phyloP scores from a whole-genome alignment of 2,888 invertebrate species.

The Nymphalis urticae region DNA sequence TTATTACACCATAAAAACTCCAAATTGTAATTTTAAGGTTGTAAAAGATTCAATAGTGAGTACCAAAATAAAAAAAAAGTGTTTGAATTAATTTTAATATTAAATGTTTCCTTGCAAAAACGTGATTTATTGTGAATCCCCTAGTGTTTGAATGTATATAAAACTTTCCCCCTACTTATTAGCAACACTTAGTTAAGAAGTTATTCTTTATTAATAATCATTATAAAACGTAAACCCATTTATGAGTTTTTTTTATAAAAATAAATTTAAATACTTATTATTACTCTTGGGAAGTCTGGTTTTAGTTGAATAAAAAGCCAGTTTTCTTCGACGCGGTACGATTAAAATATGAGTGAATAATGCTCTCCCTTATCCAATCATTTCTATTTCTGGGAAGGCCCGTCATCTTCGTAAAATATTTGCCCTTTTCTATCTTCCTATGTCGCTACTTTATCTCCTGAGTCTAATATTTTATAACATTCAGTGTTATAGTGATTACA shows the following conservation, averaged over 20 bases:
- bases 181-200: too few relatives aligned
- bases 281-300: too few relatives aligned
- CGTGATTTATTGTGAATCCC: neutral
- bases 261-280: too few relatives aligned
- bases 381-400: constrained; percentile 35
- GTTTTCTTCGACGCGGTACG: too few relatives aligned
- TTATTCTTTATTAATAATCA: too few relatives aligned
- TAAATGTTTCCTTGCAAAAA: constrained; percentile 16
- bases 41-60: neutral
- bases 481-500: constrained; percentile 23
- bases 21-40: neutral
- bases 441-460: constrained; percentile 33
- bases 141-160: too few relatives aligned
- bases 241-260: too few relatives aligned
- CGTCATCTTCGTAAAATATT: constrained; percentile 41
- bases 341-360: too few relatives aligned
- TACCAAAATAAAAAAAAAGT: constrained; percentile 3
- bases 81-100: neutral
- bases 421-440: constrained; percentile 36
- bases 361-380: constrained; percentile 24
- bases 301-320: too few relatives aligned
- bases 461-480: constrained; percentile 32
- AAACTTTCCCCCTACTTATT: too few relatives aligned
- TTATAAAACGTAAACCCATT: too few relatives aligned
- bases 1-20: neutral